phyloP scores from a whole-genome alignment of 1,140 invertebrate species.

The Bombus vancouverensis region DNA sequence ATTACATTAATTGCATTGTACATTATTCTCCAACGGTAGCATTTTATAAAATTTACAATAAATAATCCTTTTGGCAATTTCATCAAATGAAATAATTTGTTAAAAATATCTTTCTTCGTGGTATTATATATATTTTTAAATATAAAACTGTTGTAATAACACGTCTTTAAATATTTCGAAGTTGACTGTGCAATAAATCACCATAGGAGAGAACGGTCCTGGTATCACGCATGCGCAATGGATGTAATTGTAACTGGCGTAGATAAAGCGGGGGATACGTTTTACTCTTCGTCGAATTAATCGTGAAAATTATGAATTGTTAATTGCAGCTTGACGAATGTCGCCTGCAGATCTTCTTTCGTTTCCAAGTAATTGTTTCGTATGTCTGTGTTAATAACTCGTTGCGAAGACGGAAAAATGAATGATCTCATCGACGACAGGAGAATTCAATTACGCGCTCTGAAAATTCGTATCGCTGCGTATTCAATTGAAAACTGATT shows the following conservation, averaged over 20 bases:
- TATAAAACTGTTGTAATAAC: too few species aligned
- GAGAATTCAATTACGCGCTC: background rate
- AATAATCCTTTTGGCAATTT: background rate
- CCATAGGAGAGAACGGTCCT: background rate
- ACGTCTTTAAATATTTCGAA: background rate
- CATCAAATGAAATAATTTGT: background rate
- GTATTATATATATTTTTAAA: background rate
- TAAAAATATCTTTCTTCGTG: background rate
- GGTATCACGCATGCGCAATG: background rate
- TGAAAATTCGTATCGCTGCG: background rate
- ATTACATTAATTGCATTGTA: background rate
- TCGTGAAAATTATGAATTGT: conserved; percentile 5
- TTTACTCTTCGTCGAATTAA: background rate
- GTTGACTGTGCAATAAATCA: background rate
- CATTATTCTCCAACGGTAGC: background rate
- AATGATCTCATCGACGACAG: background rate
- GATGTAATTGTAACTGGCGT: background rate
- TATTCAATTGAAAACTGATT: conserved; percentile 12
- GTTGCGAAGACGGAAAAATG: background rate
- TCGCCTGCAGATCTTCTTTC: background rate
- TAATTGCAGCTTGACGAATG: background rate
- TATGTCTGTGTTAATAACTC: too few species aligned
- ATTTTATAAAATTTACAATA: background rate
- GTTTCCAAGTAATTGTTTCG: background rate
- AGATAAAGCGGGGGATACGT: background rate